Base-by-base conservation (phyloP, 2,113 vertebrate species). In the Callorhinus ursinus region DNA sequence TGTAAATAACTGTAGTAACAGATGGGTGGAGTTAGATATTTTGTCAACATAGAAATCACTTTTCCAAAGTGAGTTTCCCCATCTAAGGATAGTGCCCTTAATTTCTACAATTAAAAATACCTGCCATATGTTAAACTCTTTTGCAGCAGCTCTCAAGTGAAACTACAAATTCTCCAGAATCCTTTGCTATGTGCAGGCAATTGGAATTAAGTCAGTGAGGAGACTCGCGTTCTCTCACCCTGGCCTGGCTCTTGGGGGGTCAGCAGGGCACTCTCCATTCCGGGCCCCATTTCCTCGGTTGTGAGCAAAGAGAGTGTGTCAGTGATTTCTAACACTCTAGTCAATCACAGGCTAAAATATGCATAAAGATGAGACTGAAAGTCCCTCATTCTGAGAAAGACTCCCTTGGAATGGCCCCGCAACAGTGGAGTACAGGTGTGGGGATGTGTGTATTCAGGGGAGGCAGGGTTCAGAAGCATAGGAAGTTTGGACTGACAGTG, bases 11-110 rank as follows among this genome's bases (percentile, higher is more conserved):
- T 57, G 76, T 19, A 94, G 84, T 26, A 95, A 95, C 97, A 98
- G 98, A 95, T 82, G 96, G 85, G 96, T 89, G 95, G 95, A 97
- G 95, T 94, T 95, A 88, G 83, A 93, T 97, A 93, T 95, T 98
- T 98, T 98, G 93, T 97, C 97, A 98, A 98, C 97, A 98, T 7
- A 81, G 94, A 97, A 97, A 97, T 97, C 81, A 67, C 59, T 97
- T 98, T 93, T 87, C 90, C 94, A 94, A 93, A 96, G 76, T 94
- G 57, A 97, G 71, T 69, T 90, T 97, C 72, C 93, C 36, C 36
- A 72, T 97, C 90, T 88, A 95, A 96, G 93, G 90, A 97, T 84
- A 94, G 74, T 59, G 65, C 15, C 65, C 94, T 95, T 95, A 84
- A 84, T 97, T 96, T 85, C 90, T 82, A 90, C 90, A 91, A 96